Base-by-base conservation (phyloP, 2,113 vertebrate genomes). In the Pachycephala philippinensis region DNA sequence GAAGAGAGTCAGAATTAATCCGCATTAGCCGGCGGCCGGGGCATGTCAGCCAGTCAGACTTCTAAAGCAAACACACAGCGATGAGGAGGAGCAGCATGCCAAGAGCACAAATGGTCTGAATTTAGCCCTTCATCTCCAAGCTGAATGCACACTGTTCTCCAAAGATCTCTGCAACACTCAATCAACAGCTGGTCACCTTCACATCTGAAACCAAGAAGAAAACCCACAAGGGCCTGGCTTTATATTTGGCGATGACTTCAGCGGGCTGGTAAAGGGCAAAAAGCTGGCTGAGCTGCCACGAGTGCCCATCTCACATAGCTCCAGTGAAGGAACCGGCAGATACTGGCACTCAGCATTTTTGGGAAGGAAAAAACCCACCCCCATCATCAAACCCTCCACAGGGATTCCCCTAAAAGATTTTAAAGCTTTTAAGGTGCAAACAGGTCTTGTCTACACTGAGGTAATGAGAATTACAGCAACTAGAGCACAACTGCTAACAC, bases 71-170 rank as follows among this genome's bases (percentile, higher is more conserved):
- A 94, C 87, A 94, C 68, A 94, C 68, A 76, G 72, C n/a, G 1
- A 89, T 37, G 72, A 81, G 84, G 81, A 92, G 4, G 5, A 92
- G 9, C 61, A 75, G 30, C 88, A 88, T 66, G 92, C 93, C 95
- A 96, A 92, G 79, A 92, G 63, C 83, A 92, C 90, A 96, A 97
- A 89, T 93, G 88, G 85, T 93, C 82, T 94, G 96, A 93, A 96
- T 96, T 90, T 88, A 93, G 93, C 71, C 87, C 90, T 96, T 90
- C 95, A 66, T 86, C 95, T 88, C 85, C 64, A 42, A 60, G 85
- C 69, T 2, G 40, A 84, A 74, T 0, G 7, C 23, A 13, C 65
- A 78, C 68, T 60, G 60, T 33, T 93, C 93, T 95, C 79, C 86
- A 92, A 87, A 96, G 93, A 85, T 60, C 85, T 78, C 92, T 86